These are phyloP conservation scores for Hormaphis cornu DNA, from an alignment of 1,140 invertebrate genomes.

Conservation along the genomic window DNA sequence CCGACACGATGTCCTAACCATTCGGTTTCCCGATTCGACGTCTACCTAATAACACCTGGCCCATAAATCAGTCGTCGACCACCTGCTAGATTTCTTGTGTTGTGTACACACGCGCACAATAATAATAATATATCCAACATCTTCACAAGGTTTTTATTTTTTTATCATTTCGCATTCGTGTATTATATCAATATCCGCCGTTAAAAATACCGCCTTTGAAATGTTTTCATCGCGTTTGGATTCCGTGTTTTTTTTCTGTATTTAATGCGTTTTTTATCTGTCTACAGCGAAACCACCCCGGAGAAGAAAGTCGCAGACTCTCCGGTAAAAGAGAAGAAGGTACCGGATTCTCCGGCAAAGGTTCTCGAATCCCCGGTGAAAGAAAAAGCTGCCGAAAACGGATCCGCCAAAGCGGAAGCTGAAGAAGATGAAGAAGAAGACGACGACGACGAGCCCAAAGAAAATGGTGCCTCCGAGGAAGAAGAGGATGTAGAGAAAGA, in stretches of 20 bases:
- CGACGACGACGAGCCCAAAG: not conserved
- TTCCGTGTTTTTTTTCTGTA: not conserved
- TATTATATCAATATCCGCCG: too few relatives aligned
- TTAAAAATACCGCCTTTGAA: not conserved
- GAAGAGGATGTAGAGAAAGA: slow-evolving; percentile 17
- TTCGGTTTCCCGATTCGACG: not conserved
- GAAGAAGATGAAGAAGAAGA: not conserved
- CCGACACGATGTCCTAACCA: too few relatives aligned
- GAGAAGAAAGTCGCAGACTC: slow-evolving; percentile 23
- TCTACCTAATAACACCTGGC: not conserved
- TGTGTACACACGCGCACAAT: too few relatives aligned
- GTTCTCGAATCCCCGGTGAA: not conserved
- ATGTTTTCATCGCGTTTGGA: too few relatives aligned
- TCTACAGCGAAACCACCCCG: slow-evolving; percentile 20
- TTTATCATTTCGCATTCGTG: too few relatives aligned
- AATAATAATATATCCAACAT: too few relatives aligned
- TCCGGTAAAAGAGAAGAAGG: slow-evolving; percentile 9
- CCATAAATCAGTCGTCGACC: not conserved
- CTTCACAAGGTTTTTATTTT: too few relatives aligned
- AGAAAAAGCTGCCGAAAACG: slow-evolving; percentile 23
- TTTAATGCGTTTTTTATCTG: slow-evolving; percentile 13
- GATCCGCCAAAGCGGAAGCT: slow-evolving; percentile 5
- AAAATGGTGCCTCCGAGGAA: slow-evolving; percentile 8
- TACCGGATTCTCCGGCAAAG: slow-evolving; percentile 11
- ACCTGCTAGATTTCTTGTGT: not conserved